Conservation (phyloP, 2,888 invertebrate species). For the Drosophila borborema region DNA sequence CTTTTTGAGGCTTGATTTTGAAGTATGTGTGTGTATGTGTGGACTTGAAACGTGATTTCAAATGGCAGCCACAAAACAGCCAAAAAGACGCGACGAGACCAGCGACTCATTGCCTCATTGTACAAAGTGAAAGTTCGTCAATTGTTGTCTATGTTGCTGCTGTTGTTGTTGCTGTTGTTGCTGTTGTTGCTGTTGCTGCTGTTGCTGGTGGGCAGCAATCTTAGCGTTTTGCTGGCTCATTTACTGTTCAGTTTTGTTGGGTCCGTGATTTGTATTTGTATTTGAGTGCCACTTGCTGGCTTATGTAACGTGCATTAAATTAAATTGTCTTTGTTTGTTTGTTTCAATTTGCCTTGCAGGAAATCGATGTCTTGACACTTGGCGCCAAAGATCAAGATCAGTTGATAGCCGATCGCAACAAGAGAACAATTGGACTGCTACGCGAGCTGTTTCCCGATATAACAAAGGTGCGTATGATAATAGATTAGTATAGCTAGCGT, state of each 20-base stretch:
- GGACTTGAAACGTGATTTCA: slow-evolving; percentile 26
- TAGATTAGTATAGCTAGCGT: background rate
- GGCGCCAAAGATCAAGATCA: slow-evolving; percentile 87
- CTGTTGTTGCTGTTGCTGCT: background rate
- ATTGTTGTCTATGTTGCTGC: slow-evolving; percentile 24
- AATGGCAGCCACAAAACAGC: slow-evolving; percentile 5
- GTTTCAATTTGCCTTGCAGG: slow-evolving; percentile 85
- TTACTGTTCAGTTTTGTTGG: slow-evolving; percentile 18
- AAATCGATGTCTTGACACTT: slow-evolving; percentile 89
- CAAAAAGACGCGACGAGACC: slow-evolving; percentile 9
- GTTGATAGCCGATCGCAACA: slow-evolving; percentile 89
- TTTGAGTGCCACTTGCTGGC: slow-evolving; percentile 34
- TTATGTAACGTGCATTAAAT: slow-evolving; percentile 22
- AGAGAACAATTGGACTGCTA: slow-evolving; percentile 91
- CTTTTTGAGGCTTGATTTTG: slow-evolving; percentile 6
- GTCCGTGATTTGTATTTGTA: slow-evolving; percentile 14
- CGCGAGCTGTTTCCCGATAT: slow-evolving; percentile 90
- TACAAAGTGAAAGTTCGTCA: slow-evolving; percentile 69
- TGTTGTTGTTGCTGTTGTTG: background rate
- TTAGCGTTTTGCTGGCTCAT: slow-evolving; percentile 31
- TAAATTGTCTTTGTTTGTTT: background rate
- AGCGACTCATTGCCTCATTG: slow-evolving; percentile 48
- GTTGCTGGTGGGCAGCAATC: slow-evolving; percentile 22
- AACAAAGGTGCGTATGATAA: slow-evolving; percentile 88
- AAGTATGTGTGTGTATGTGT: background rate